A percentile compares a stretch with the other conserved stretches of the same genome.
Evolutionary conservation across 2,113 vertebrate genomes (phyloP).

Genomic region (Otus sunia): DNA sequence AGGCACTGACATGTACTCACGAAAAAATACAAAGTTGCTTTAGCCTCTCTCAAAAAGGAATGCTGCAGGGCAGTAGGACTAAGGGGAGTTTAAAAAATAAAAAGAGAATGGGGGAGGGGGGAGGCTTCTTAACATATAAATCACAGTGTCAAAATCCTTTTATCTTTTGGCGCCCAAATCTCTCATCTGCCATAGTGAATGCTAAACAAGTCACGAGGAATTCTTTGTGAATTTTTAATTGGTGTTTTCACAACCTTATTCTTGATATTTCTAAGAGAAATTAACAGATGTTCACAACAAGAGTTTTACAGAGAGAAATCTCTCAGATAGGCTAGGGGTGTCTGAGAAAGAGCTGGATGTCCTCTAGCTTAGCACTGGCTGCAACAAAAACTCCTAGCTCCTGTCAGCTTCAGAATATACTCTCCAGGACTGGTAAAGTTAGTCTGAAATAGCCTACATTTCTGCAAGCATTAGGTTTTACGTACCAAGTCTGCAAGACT

Average conservation of each 20-base stretch:
- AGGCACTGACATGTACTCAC: background rate
- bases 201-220: slow-evolving; percentile 52
- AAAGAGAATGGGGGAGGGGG: slow-evolving; percentile 34
- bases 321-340: background rate
- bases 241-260: slow-evolving; percentile 66
- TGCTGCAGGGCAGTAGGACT: slow-evolving; percentile 62
- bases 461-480: background rate
- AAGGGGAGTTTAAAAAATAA: slow-evolving; percentile 43
- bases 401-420: background rate
- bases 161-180: slow-evolving; percentile 66
- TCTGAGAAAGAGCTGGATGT: background rate
- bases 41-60: slow-evolving; percentile 28
- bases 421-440: background rate
- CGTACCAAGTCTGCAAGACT: background rate
- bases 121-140: slow-evolving; percentile 56
- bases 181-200: slow-evolving; percentile 57
- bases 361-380: background rate
- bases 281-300: slow-evolving; percentile 49
- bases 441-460: background rate
- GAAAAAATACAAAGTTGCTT: slow-evolving; percentile 38
- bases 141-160: slow-evolving; percentile 68
- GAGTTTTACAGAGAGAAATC: background rate
- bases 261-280: slow-evolving; percentile 39
- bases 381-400: background rate
- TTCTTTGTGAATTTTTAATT: slow-evolving; percentile 69